Evolutionary conservation across 2,888 invertebrate species (phyloP).

Genomic region (Andrena flavipes): DNA sequence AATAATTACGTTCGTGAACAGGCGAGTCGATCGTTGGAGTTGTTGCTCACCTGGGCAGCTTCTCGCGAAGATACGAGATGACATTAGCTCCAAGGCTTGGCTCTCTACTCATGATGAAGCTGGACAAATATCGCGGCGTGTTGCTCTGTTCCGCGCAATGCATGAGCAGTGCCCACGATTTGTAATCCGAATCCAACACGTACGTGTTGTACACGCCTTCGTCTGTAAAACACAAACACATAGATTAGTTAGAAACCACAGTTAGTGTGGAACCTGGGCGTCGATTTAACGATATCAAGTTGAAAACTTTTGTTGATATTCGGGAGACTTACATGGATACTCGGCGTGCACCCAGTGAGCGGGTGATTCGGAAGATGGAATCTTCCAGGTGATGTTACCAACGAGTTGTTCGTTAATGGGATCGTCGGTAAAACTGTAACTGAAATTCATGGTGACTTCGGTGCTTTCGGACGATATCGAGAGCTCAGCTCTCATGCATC

Average conservation of each 20-base stretch:
- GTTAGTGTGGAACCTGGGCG: too few species aligned
- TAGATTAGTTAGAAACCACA: too few species aligned
- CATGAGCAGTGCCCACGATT: slow-evolving; percentile 92
- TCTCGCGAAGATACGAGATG: slow-evolving; percentile 91
- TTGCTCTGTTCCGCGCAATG: slow-evolving; percentile 94
- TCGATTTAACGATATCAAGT: too few species aligned
- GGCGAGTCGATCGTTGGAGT: neutral
- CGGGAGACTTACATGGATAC: slow-evolving; percentile 88
- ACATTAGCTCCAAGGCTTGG: slow-evolving; percentile 88
- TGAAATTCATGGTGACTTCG: slow-evolving; percentile 95
- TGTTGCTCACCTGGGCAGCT: slow-evolving; percentile 87
- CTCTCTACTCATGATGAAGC: slow-evolving; percentile 91
- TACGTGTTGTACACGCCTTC: slow-evolving; percentile 96
- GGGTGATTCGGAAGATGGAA: slow-evolving; percentile 90
- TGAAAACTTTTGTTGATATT: neutral
- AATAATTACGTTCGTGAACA: slow-evolving; percentile 3
- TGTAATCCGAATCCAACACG: slow-evolving; percentile 93
- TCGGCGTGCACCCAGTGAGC: slow-evolving; percentile 96
- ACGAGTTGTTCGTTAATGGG: slow-evolving; percentile 91
- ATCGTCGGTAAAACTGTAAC: slow-evolving; percentile 94
- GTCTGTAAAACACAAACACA: slow-evolving; percentile 86
- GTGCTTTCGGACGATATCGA: slow-evolving; percentile 85
- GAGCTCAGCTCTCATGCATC: slow-evolving; percentile 93
- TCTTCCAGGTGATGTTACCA: slow-evolving; percentile 95
- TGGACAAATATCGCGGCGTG: slow-evolving; percentile 92